Evolutionary conservation across 2,888 invertebrate species (phyloP), one percentile per base, ranked within the genome.

Genomic region (Brachyopa scutellaris): DNA sequence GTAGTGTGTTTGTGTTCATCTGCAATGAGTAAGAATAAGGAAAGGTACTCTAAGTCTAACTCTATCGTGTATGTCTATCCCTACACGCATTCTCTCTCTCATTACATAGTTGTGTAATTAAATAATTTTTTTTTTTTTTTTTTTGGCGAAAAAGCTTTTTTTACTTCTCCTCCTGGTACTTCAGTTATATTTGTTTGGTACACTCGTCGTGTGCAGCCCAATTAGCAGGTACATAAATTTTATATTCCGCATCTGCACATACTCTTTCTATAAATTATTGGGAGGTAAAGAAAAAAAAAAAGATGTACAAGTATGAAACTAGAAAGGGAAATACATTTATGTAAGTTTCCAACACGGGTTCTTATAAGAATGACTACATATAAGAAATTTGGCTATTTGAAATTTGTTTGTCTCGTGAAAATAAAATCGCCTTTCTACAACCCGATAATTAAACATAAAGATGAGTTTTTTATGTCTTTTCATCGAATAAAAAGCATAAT

Each of bases 201-300:
- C 61, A 74, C 61, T 79, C 67, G 80, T 80, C 76, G 70, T 80
- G 80, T 80, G 76, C 80, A 80, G 69, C 80, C 64, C 80, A 80
- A 76, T 76, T 80, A 70, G 76, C 80, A 80, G 80, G 80, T 80
- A 80, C 79, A 74, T 69, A 74, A 57, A 69, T 59, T 76, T 51
- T 61, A 67, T 45, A 69, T 64, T 59, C 57, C 51, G 36, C 45
- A 62, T 73, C 62, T 55, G 19, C 17, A 21, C 19, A 15, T 23
- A 11, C 31, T 29, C 11, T 55, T 57, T 23, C 9, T 33, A 26
- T 17, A 23, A 9, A 31, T 31, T 45, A 5, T 53, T 23, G 15
- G 23, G 15, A 17, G 13, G 21, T 15, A 26, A 29, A 11, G 21
- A 15, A 17, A 40, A 19, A 36, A 4, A 13, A 21, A 42, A 31